A percentile compares a stretch with the other conserved stretches of the same genome.
phyloP scores from a whole-genome alignment of 2,113 vertebrate genomes.

The Odontophorus gujanensis region DNA sequence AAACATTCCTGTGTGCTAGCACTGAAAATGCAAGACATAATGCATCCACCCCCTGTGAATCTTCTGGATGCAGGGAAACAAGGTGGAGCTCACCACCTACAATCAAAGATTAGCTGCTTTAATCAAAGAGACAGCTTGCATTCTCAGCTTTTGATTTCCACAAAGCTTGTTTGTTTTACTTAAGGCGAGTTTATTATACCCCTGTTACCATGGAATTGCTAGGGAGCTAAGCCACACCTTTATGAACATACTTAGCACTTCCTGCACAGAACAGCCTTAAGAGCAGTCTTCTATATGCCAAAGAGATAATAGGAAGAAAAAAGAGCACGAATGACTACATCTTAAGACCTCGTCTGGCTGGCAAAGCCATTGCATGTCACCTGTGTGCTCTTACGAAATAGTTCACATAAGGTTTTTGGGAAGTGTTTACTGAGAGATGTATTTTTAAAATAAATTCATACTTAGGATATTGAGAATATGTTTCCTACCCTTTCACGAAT shows the following conservation, averaged over 20 bases:
- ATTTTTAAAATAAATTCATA: not conserved
- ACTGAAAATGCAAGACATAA: not conserved
- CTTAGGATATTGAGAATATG: not conserved
- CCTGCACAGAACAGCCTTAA: slow-evolving; percentile 10
- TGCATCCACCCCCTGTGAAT: not conserved
- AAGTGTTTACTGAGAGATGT: not conserved
- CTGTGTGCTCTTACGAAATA: not conserved
- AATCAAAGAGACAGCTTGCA: slow-evolving; percentile 10
- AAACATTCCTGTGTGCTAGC: not conserved
- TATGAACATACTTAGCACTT: slow-evolving; percentile 36
- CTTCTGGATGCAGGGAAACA: not conserved
- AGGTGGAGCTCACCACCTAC: not conserved
- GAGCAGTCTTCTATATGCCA: not conserved
- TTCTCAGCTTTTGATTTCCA: slow-evolving; percentile 53
- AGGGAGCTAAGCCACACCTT: slow-evolving; percentile 67
- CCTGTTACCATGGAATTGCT: slow-evolving; percentile 57
- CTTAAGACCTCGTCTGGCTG: slow-evolving; percentile 11
- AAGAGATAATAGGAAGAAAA: slow-evolving; percentile 18
- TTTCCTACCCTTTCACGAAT: not conserved
- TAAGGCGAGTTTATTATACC: slow-evolving; percentile 27
- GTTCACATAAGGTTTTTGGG: slow-evolving; percentile 17
- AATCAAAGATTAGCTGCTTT: slow-evolving; percentile 4
- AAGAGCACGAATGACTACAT: not conserved
- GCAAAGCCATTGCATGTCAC: not conserved
- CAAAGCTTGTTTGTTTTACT: slow-evolving; percentile 67